Evolutionary conservation across 2,888 invertebrate genomes (phyloP).

Genomic region (Pherbina coryleti): DNA sequence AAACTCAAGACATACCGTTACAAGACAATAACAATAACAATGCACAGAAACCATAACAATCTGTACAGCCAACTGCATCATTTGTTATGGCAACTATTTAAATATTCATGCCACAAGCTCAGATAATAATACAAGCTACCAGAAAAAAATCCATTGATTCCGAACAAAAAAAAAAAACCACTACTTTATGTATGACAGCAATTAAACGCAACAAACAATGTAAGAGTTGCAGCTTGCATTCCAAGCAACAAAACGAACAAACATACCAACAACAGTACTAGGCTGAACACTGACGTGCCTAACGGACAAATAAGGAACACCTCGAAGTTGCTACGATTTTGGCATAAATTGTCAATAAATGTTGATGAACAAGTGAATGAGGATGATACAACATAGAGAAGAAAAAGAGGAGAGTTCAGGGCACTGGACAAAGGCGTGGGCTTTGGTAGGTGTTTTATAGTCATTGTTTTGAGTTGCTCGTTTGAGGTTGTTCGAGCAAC

Average conservation of each 20-base stretch:
- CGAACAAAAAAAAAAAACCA: background rate
- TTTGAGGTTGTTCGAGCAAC: background rate
- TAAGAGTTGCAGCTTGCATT: slow-evolving; percentile 5
- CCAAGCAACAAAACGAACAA: background rate
- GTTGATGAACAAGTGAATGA: background rate
- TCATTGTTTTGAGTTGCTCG: background rate
- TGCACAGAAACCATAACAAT: background rate
- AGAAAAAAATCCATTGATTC: background rate
- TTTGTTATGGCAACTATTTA: background rate
- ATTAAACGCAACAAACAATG: slow-evolving; percentile 31
- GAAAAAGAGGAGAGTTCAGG: background rate
- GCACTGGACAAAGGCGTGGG: background rate
- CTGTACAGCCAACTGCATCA: background rate
- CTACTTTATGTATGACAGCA: background rate
- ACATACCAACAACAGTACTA: background rate
- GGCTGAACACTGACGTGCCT: background rate
- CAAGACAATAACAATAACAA: background rate
- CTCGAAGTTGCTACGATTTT: slow-evolving; percentile 19
- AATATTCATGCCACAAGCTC: background rate
- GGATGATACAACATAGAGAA: background rate
- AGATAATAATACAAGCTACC: background rate
- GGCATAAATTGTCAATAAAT: slow-evolving; percentile 27
- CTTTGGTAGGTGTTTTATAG: background rate
- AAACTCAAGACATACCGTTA: background rate
- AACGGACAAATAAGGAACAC: slow-evolving; percentile 18